Evolutionary conservation across 2,113 vertebrate species (phyloP).

Genomic region (Bos javanicus): DNA sequence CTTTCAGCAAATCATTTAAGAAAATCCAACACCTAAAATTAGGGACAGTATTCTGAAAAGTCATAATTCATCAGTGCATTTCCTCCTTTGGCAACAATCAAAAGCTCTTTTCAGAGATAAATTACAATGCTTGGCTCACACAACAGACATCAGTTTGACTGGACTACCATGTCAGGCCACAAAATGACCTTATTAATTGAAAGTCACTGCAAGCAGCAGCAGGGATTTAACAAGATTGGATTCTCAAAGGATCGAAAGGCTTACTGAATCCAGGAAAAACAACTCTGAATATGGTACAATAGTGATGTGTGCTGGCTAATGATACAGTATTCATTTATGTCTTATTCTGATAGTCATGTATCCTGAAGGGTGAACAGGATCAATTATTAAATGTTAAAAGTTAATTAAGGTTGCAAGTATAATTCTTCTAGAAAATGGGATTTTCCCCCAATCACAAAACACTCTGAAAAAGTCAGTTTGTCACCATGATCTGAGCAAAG

Average conservation of each 20-base stretch:
- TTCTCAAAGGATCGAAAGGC: background rate
- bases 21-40: background rate
- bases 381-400: background rate
- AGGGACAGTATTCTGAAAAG: background rate
- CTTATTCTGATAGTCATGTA: background rate
- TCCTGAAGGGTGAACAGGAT: background rate
- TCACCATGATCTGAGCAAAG: background rate
- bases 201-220: conserved; percentile 5
- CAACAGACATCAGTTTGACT: background rate
- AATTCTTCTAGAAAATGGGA: background rate
- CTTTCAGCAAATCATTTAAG: background rate
- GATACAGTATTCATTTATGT: background rate
- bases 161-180: background rate
- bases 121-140: background rate
- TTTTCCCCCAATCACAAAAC: background rate
- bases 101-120: background rate
- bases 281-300: background rate
- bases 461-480: background rate
- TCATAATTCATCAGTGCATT: background rate
- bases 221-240: background rate
- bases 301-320: background rate
- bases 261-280: background rate
- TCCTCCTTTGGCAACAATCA: background rate
- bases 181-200: conserved; percentile 6
- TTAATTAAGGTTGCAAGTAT: background rate